Evolutionary conservation across 92 coral and sea anemone genomes (phyloP), one percentile per base, ranked within the genome.

Genomic region (Palythoa grandis): DNA sequence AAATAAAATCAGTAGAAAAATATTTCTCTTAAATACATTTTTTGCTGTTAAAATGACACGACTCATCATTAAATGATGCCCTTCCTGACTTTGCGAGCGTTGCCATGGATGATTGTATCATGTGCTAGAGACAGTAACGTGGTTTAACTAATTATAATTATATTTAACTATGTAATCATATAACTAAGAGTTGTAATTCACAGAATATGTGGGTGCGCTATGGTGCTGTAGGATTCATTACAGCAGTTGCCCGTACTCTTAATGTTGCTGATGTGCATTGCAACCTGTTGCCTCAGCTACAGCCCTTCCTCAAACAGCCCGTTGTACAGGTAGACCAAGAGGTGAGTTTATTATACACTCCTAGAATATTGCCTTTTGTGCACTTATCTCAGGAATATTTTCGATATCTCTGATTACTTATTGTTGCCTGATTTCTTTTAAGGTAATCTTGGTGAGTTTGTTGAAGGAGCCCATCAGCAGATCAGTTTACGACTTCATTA

Each of bases 151-250:
- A 29, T 29, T 29, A 29, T 29, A 29, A 29, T n/a, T 63, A 3
- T 63, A 63, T 5, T 19, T 23, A 5, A n/a, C 22, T 63, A 43
- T 43, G 9, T 43, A 43, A 43, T 5, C 7, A 43, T 43, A 43
- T 63, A 63, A 63, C 17, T 19, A 11, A 3, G 11, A 43, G 7
- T 63, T 56, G n/a, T 16, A 77, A 25, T 43, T 73, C 10, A 14
- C 91, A 96, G 99, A 91, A 96, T 82, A 92, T 93, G 94, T 96
- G 99, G 99, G 91, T 96, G 47, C 94, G 99, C 53, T 96, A 96
- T 82, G 99, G 98, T 50, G 98, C 98, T 7, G 98, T 96, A 11
- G 99, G 99, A 24, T 96, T 95, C 72, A 93, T 96, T 19, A 89
- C 99, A 14, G 98, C 98, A 0, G 99, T 95, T 50, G 97, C 99